Evolutionary conservation across 2,113 vertebrate species (phyloP), one percentile per base, ranked within the genome.

Genomic region (Ginglymostoma cirratum): DNA sequence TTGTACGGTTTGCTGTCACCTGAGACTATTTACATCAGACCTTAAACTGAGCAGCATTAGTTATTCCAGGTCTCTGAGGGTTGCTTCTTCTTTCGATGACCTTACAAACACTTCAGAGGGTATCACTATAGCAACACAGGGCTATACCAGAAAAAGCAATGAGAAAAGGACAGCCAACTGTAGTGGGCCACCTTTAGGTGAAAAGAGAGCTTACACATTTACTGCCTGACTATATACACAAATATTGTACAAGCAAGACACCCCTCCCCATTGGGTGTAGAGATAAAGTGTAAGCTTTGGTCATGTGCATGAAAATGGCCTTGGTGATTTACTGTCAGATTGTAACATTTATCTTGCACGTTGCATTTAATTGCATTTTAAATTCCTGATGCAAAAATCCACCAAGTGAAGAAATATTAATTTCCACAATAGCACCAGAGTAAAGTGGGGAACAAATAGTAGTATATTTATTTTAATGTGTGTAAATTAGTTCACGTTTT

Each of bases 21-120:
- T 98, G 98, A 98, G 98, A 98, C 98, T 98, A 98, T 98, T 98
- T 98, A 98, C 98, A 98, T 98, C 98, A 98, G 97, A 97, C 97
- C 97, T 97, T 97, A 98, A 98, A 97, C 98, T 98, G 98, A 97
- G 97, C 98, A 97, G 97, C 98, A 98, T 99, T 98, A 98, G 98
- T 98, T 99, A 98, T 98, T 98, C 98, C 96, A 96, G 97, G 97
- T 98, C 98, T 98, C 98, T 97, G 97, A 98, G 97, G 98, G 98
- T 98, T 98, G 98, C 97, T 97, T 96, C 97, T 98, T 98, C 97
- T 96, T 98, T 98, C 97, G 97, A 97, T 99, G 99, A 98, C 98
- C 98, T 98, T 98, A 98, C 97, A 97, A 98, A 98, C 98, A 98
- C 97, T 98, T 97, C 97, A 97, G 98, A 98, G 98, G 97, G 97